These are phyloP conservation scores for Gadus macrocephalus DNA, from an alignment of 2,113 vertebrate genomes.

Conservation along the genomic window DNA sequence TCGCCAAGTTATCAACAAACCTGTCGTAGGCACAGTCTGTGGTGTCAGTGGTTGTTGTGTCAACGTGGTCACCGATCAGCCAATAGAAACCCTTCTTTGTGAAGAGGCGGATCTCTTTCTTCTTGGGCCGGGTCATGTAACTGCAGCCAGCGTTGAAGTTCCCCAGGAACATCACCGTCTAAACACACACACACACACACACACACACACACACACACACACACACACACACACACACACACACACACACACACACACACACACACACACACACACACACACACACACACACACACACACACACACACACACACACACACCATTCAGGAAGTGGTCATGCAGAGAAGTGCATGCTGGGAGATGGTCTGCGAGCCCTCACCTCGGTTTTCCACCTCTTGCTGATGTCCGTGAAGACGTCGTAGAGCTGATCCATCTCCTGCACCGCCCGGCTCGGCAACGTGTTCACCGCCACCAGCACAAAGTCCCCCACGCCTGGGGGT, in stretches of 20 bases:
- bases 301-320: not conserved
- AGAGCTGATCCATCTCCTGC: constrained; percentile 56
- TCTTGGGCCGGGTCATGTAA: constrained; percentile 32
- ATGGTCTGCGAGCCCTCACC: constrained; percentile 24
- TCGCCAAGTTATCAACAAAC: too few species aligned
- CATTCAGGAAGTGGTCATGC: not conserved
- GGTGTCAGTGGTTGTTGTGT: constrained; percentile 39
- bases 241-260: not conserved
- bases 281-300: constrained; percentile 13
- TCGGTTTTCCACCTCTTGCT: constrained; percentile 42
- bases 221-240: constrained; percentile 8
- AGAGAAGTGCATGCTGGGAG: not conserved
- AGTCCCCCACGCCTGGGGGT: constrained; percentile 25
- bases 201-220: not conserved
- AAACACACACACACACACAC: constrained; percentile 9
- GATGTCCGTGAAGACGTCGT: constrained; percentile 53
- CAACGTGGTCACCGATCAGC: constrained; percentile 56
- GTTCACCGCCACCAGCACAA: constrained; percentile 54
- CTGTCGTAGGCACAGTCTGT: constrained; percentile 60
- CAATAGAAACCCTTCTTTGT: constrained; percentile 34
- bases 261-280: constrained; percentile 6
- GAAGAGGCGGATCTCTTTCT: constrained; percentile 49
- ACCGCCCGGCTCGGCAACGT: constrained; percentile 12
- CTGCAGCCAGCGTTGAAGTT: constrained; percentile 59
- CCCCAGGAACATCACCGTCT: constrained; percentile 65